These are phyloP conservation scores for Neoniphon sammara DNA, from an alignment of 2,797 vertebrate genomes.

Conservation along the genomic window DNA sequence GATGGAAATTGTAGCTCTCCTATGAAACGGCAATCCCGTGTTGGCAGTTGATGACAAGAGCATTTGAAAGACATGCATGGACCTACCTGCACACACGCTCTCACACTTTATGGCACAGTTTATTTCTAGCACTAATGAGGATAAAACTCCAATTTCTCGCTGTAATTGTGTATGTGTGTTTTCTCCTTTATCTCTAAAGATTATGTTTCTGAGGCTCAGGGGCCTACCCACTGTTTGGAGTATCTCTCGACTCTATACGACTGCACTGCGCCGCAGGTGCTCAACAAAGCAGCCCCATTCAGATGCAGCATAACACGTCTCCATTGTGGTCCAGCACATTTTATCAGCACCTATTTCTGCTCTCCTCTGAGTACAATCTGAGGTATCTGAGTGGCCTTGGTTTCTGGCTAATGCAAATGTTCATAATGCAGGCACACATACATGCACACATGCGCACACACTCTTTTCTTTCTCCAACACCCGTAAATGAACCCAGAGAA, in stretches of 20 bases:
- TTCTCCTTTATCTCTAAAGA: conserved; percentile 53
- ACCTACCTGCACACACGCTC: conserved; percentile 7
- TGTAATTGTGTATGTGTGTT: conserved; percentile 55
- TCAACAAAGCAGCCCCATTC: conserved; percentile 58
- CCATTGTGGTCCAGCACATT: conserved; percentile 50
- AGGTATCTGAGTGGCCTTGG: conserved; percentile 58
- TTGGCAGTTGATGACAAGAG: conserved; percentile 1
- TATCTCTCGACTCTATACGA: conserved; percentile 56
- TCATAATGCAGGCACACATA: conserved; percentile 30
- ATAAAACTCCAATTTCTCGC: conserved; percentile 36
- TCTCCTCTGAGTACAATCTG: conserved; percentile 61
- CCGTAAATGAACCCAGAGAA: conserved; percentile 31
- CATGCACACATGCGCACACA: conserved; percentile 1
- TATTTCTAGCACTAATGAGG: conserved; percentile 47
- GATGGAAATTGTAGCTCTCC: conserved; percentile 45
- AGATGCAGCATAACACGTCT: conserved; percentile 51
- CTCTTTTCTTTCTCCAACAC: background rate
- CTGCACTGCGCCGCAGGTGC: conserved; percentile 55
- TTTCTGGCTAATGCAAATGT: conserved; percentile 43
- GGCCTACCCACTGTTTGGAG: conserved; percentile 59
- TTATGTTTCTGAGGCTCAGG: conserved; percentile 53
- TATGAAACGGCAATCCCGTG: conserved; percentile 24
- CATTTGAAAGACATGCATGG: conserved; percentile 14
- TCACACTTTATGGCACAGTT: background rate
- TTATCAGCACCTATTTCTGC: conserved; percentile 62